Base-by-base conservation (phyloP, 2,888 invertebrate species). In the Stratiomys singularior region DNA sequence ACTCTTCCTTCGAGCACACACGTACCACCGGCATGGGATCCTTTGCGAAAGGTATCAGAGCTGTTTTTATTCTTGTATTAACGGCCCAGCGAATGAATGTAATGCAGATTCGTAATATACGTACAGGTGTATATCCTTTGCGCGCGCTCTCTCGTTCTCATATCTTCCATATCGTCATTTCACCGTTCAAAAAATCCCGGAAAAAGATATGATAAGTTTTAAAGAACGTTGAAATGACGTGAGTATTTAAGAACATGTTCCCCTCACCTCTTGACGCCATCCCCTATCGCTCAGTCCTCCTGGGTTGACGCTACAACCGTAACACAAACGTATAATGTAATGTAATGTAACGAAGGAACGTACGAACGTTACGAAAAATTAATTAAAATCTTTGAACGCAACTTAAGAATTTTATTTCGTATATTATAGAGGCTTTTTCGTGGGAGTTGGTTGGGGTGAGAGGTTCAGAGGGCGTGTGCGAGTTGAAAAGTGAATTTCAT, bases 331-430 rank as follows among this genome's bases (percentile, higher is more conserved):
- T 37, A n/a, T n/a, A 64, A 64, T 64, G 27, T 28, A 66, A 13
- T 5, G 66, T 25, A 37, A 66, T 23, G 25, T 69, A n/a, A 47
- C 69, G 47, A 69, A 46, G 47, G 69, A n/a, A 69, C 47, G 69
- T 30, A 66, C 66, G 15, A 69, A 47, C 69, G 66, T 66, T 66
- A 7, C 7, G 69, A 69, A 69, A 69, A 69, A 69, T 69, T 69
- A 69, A 69, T 69, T 69, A 69, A 69, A 69, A 69, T 69, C 69
- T 44, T 69, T 69, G 69, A 69, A 69, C 69, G 69, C 47, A 69
- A 69, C 69, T 69, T 46, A 69, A 47, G 69, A 69, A 69, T 69
- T 69, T 69, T 23, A 69, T 69, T 69, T 69, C 47, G 69, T 69
- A 37, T 69, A 37, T 37, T 37, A 37, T 37, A 37, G 37, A 37